These are phyloP conservation scores for Varanus salvator DNA, from an alignment of 2,113 vertebrate species.

Conservation along the genomic window DNA sequence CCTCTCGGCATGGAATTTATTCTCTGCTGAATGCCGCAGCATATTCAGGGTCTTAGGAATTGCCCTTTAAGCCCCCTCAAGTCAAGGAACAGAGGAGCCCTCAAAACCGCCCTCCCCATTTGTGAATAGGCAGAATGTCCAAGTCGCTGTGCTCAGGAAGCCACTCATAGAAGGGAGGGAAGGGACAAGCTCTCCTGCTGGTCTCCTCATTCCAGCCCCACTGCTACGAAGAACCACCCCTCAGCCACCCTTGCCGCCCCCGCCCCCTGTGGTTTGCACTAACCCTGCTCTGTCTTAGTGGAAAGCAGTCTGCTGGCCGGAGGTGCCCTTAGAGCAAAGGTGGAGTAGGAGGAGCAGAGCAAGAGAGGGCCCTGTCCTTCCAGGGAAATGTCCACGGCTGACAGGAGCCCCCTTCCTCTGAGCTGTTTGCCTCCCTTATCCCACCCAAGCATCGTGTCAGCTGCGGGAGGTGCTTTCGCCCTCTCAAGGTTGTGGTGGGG, in stretches of 20 bases:
- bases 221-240: not conserved
- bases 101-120: not conserved
- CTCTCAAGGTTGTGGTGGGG: too few species aligned
- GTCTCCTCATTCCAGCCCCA: not conserved
- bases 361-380: too few species aligned
- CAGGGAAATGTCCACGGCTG: too few species aligned
- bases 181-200: not conserved
- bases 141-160: not conserved
- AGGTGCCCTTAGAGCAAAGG: too few species aligned
- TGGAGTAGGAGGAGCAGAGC: too few species aligned
- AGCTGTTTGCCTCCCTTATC: too few species aligned
- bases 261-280: not conserved
- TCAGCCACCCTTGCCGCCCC: not conserved
- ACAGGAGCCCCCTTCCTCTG: too few species aligned
- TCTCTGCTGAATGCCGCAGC: slow-evolving; percentile 45
- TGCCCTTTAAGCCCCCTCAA: not conserved
- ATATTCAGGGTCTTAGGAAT: slow-evolving; percentile 3
- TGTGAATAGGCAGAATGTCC: not conserved
- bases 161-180: not conserved
- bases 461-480: too few species aligned
- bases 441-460: too few species aligned
- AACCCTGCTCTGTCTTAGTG: not conserved
- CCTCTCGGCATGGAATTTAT: slow-evolving; percentile 32
- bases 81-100: not conserved
- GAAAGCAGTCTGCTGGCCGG: not conserved